Conservation (phyloP, 2,113 vertebrate genomes). For the Suncus etruscus region DNA sequence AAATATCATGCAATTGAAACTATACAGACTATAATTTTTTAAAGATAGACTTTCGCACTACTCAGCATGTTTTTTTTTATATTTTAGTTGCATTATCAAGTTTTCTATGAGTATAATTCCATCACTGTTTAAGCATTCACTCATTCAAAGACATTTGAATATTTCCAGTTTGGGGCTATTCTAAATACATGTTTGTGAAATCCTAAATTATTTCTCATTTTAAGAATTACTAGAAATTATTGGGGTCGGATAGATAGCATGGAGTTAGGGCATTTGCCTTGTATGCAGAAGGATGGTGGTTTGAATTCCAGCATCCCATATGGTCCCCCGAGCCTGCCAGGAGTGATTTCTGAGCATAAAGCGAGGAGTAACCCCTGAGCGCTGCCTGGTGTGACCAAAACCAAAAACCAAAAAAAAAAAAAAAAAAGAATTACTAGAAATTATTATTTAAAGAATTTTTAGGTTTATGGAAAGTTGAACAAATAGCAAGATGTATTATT, state of each 20-base stretch:
- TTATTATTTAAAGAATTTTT: not conserved
- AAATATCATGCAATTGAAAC: not conserved
- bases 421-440: no score
- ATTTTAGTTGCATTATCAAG: not conserved
- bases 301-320: no score
- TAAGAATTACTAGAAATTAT: not conserved
- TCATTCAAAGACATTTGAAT: not conserved
- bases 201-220: not conserved
- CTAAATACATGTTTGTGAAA: not conserved
- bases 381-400: no score
- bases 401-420: no score
- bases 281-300: no score
- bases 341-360: no score
- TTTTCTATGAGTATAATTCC: not conserved
- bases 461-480: not conserved
- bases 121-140: not conserved
- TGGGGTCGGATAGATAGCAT: not conserved
- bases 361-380: no score
- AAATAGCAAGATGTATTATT: not conserved
- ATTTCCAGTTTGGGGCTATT: not conserved
- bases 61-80: not conserved
- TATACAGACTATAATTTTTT: not conserved
- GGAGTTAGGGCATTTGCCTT: no score
- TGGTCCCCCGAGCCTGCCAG: no score
- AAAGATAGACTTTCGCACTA: not conserved